Conservation (phyloP, 2,888 invertebrate species). For the Physocephala rufipes region DNA sequence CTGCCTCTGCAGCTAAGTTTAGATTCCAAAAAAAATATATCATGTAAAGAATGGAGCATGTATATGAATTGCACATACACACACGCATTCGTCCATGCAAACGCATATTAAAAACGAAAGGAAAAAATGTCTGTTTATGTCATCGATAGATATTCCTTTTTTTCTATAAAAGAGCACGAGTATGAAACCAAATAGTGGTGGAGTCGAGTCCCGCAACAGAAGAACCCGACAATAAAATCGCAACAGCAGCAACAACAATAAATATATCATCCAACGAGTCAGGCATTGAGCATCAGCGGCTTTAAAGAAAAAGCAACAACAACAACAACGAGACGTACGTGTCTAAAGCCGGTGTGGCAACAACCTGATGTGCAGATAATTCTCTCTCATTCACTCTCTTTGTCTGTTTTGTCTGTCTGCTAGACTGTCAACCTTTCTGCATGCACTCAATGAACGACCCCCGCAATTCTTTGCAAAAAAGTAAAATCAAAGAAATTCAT, state of each 20-base stretch:
- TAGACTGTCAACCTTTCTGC: background rate
- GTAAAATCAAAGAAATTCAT: background rate
- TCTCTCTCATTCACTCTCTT: slow-evolving; percentile 35
- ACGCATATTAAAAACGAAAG: background rate
- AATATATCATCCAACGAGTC: too few species aligned
- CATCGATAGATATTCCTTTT: background rate
- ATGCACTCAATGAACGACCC: slow-evolving; percentile 25
- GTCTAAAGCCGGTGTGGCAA: background rate
- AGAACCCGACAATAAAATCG: slow-evolving; percentile 25
- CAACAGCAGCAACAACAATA: slow-evolving; percentile 16
- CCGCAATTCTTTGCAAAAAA: slow-evolving; percentile 4
- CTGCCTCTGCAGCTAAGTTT: background rate
- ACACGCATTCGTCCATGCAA: background rate
- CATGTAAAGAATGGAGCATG: slow-evolving; percentile 16
- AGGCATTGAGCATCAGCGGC: too few species aligned
- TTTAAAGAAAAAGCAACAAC: slow-evolving; percentile 4
- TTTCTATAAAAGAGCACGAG: too few species aligned
- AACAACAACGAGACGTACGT: background rate
- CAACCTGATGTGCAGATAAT: slow-evolving; percentile 18
- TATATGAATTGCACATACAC: too few species aligned
- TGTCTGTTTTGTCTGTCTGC: slow-evolving; percentile 14
- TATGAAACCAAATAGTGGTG: slow-evolving; percentile 18
- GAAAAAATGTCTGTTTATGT: background rate
- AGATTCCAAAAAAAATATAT: slow-evolving; percentile 4
- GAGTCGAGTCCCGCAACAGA: too few species aligned